Evolutionary conservation across 2,797 vertebrate species (phyloP).

Genomic region (Taeniopygia guttata): DNA sequence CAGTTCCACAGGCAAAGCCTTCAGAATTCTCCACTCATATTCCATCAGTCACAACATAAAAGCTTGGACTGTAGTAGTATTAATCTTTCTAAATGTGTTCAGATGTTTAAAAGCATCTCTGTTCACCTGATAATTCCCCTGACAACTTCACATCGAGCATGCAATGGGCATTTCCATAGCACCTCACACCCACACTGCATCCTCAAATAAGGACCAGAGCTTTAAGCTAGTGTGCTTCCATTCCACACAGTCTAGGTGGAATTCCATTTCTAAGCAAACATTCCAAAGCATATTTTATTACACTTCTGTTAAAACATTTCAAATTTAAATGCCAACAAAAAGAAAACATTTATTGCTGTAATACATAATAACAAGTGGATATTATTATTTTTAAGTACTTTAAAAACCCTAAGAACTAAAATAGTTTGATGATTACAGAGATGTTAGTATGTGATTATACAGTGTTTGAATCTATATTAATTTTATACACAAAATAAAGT

Average conservation of each 20-base stretch:
- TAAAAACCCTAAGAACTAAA: conserved; percentile 51
- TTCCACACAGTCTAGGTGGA: not conserved
- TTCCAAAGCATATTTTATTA: conserved; percentile 34
- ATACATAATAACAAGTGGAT: conserved; percentile 46
- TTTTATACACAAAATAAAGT: conserved; percentile 57
- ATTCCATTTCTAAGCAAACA: conserved; percentile 12
- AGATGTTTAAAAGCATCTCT: not conserved
- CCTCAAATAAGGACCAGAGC: not conserved
- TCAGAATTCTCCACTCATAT: not conserved
- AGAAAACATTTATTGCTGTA: conserved; percentile 72
- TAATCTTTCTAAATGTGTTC: not conserved
- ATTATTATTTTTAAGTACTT: conserved; percentile 50
- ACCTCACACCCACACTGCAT: not conserved
- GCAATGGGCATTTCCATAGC: not conserved
- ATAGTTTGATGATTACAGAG: conserved; percentile 68
- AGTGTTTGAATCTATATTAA: conserved; percentile 49
- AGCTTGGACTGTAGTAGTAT: not conserved
- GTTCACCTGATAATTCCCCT: not conserved
- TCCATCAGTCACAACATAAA: not conserved
- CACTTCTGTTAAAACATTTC: conserved; percentile 34
- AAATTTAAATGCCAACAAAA: conserved; percentile 48
- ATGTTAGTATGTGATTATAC: conserved; percentile 52
- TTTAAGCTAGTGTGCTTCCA: not conserved
- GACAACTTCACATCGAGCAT: not conserved
- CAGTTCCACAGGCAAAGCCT: not conserved